A percentile compares a stretch with the other conserved stretches of the same genome.
Conservation (phyloP, 2,797 vertebrate species). For the Pangasius sanitwongsei region DNA sequence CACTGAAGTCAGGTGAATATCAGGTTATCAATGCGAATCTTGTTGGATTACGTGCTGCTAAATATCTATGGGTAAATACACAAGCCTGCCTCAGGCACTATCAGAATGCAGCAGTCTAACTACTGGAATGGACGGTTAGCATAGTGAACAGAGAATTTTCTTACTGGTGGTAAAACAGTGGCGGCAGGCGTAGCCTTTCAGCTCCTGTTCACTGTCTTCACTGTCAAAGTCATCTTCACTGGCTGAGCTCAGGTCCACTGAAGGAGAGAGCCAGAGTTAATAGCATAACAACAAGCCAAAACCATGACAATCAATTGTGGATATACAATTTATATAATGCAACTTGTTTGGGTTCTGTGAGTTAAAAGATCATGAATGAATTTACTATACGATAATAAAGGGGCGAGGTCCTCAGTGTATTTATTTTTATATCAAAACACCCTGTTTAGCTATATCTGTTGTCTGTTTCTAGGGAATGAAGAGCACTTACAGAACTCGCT, state of each 20-base stretch:
- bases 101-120: background rate
- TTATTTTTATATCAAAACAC: constrained; percentile 30
- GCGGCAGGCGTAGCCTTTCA: constrained; percentile 99
- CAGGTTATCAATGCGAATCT: background rate
- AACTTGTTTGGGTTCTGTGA: background rate
- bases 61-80: background rate
- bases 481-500: constrained; percentile 94
- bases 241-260: constrained; percentile 98
- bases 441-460: constrained; percentile 38
- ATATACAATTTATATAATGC: background rate
- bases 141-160: constrained; percentile 44
- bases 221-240: constrained; percentile 99
- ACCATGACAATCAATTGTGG: background rate
- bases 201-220: constrained; percentile 98
- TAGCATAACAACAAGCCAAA: background rate
- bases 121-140: background rate
- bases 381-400: background rate
- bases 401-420: background rate
- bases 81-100: background rate
- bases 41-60: background rate
- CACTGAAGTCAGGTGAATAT: constrained; percentile 30
- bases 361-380: constrained; percentile 5
- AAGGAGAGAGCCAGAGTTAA: constrained; percentile 46
- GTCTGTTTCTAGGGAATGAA: constrained; percentile 36
- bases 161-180: constrained; percentile 99